Evolutionary conservation across 1,140 invertebrate species (phyloP).

Genomic region (Lutraria rhynchaena): DNA sequence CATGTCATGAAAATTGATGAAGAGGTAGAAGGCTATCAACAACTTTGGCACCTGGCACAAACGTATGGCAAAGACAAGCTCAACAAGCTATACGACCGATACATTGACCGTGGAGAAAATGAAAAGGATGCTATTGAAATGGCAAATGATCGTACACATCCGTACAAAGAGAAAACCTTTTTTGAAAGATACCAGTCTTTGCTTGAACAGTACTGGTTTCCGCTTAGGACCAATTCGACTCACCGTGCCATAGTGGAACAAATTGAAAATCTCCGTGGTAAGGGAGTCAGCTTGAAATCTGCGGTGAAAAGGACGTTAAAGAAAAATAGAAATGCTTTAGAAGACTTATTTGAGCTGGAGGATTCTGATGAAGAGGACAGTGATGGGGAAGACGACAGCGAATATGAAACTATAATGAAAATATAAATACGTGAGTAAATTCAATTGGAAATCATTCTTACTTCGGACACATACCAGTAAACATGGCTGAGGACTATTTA

Average conservation of each 20-base stretch:
- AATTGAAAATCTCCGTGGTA: constrained; percentile 7
- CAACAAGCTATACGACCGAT: constrained; percentile 30
- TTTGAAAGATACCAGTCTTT: constrained; percentile 32
- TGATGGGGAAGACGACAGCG: neutral
- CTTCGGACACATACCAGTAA: neutral
- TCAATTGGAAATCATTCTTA: too few species aligned
- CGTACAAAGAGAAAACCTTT: constrained; percentile 18
- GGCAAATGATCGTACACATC: constrained; percentile 1
- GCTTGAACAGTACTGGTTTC: constrained; percentile 32
- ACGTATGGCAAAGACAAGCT: neutral
- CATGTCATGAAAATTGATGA: neutral
- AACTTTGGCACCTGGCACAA: constrained; percentile 19
- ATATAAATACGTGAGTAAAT: too few species aligned
- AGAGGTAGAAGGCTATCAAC: constrained; percentile 2
- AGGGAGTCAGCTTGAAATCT: constrained; percentile 21
- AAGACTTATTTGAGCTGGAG: constrained; percentile 9
- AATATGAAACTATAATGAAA: neutral
- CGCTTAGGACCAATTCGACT: constrained; percentile 23
- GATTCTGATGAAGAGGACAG: neutral
- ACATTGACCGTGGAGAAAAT: constrained; percentile 28
- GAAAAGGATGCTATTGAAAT: constrained; percentile 27
- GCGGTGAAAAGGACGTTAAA: neutral
- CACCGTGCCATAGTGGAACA: constrained; percentile 4
- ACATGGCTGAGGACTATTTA: neutral
- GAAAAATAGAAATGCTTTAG: neutral